Evolutionary conservation across 2,113 vertebrate genomes (phyloP).

Genomic region (Thryonomys swinderianus): DNA sequence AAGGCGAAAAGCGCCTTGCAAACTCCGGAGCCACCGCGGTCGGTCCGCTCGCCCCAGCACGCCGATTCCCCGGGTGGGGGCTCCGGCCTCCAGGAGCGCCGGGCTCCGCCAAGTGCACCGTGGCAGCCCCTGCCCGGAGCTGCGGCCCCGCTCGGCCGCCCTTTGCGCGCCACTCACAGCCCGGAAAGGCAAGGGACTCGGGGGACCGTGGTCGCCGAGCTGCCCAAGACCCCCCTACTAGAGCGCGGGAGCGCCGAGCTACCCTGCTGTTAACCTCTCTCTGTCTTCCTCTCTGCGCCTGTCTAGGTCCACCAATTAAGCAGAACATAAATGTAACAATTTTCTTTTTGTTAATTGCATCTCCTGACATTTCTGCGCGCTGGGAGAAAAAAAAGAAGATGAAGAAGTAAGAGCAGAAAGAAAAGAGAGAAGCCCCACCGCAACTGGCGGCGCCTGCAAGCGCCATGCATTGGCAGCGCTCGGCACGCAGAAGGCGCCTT

Average conservation of each 20-base stretch:
- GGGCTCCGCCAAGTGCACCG: slow-evolving; percentile 72
- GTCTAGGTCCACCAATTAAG: slow-evolving; percentile 72
- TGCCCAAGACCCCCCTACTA: slow-evolving; percentile 48
- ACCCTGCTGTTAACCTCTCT: background rate
- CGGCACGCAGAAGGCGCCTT: slow-evolving; percentile 87
- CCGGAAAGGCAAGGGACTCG: slow-evolving; percentile 44
- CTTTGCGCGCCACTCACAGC: slow-evolving; percentile 30
- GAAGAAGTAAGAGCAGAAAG: slow-evolving; percentile 81
- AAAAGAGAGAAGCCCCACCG: slow-evolving; percentile 79
- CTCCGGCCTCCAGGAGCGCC: slow-evolving; percentile 33
- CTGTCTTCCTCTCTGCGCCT: background rate
- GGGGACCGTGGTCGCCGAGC: slow-evolving; percentile 63
- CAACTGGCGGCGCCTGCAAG: slow-evolving; percentile 79
- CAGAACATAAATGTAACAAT: slow-evolving; percentile 72
- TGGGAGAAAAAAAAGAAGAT: slow-evolving; percentile 71
- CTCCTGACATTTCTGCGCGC: slow-evolving; percentile 82
- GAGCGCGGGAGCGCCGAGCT: slow-evolving; percentile 36
- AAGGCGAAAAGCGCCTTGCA: slow-evolving; percentile 65
- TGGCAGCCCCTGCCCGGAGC: background rate
- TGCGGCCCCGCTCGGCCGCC: slow-evolving; percentile 1
- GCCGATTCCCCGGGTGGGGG: background rate
- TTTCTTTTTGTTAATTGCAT: slow-evolving; percentile 86
- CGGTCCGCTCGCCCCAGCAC: slow-evolving; percentile 39
- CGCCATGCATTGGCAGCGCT: slow-evolving; percentile 79
- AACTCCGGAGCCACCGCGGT: slow-evolving; percentile 52